phyloP scores from a whole-genome alignment of 2,888 invertebrate species.

The Frankliniella fusca region DNA sequence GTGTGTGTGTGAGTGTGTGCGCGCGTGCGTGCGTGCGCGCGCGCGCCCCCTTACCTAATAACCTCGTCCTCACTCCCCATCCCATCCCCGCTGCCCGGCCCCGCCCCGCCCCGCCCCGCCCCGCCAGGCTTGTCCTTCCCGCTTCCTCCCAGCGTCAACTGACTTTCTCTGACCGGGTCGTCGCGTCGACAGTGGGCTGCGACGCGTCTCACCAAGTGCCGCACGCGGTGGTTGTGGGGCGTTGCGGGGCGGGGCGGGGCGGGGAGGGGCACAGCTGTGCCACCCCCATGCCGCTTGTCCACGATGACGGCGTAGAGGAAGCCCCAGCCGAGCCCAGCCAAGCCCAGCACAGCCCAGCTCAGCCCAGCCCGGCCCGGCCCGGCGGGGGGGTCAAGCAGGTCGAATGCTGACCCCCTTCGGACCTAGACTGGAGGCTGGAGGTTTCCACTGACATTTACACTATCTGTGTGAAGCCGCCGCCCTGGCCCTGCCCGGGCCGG shows the following conservation, averaged over 20 bases:
- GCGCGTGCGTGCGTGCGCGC: not conserved
- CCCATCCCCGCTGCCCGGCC: not conserved
- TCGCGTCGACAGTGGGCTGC: not conserved
- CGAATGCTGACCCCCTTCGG: not conserved
- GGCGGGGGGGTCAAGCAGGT: not conserved
- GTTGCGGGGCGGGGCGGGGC: not conserved
- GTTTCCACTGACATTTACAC: conserved; percentile 28
- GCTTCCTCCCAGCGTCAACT: not conserved
- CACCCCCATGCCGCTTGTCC: too few species aligned
- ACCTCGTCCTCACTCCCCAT: not conserved
- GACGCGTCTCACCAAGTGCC: not conserved
- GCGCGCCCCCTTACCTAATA: not conserved
- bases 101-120: not conserved
- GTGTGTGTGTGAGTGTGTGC: not conserved
- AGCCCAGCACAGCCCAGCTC: not conserved
- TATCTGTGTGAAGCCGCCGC: not conserved
- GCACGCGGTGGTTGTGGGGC: not conserved
- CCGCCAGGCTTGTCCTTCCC: not conserved
- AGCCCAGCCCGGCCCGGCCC: not conserved
- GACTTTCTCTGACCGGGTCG: conserved; percentile 20
- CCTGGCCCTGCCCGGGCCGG: not conserved
- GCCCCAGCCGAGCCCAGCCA: not conserved
- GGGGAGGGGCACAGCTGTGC: too few species aligned
- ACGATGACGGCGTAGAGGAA: too few species aligned
- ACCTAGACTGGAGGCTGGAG: conserved; percentile 27